Evolutionary conservation across 2,797 vertebrate genomes (phyloP), one percentile per base, ranked within the genome.

Genomic region (Gallirallus australis): DNA sequence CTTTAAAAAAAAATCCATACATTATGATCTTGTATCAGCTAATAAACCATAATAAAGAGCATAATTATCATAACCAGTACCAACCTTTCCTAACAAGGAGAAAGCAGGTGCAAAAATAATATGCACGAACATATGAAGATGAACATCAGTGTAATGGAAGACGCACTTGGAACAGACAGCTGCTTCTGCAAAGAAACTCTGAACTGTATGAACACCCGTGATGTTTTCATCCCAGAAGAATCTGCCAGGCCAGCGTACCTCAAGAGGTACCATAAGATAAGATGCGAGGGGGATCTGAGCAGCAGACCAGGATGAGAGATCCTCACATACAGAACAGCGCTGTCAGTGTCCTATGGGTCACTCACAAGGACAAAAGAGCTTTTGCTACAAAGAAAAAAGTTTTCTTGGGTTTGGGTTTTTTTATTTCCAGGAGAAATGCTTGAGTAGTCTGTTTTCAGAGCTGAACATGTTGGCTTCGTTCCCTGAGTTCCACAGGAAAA

Each of bases 11-110:
- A 47, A 21, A 80, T 66, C 52, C 20, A 8, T 57, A 25, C 40
- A 24, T 66, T 73, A 30, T 30, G 79, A 82, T 30, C 24, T 93
- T 79, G 15, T 24, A 77, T 60, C 18, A 25, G 45, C 40, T 84
- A 77, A 84, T 80, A 82, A 72, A 71, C 50, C 71, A 87, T 91
- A 77, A 61, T 65, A 83, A 94, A 63, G 57, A 87, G 20, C 20
- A 57, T 73, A 20, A 61, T 28, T 56, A 69, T 69, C 12, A 52
- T 30, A 82, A 80, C 13, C 20, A 66, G n/a, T 64, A 91, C 35
- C 12, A 69, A 81, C 21, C 20, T 72, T 81, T 56, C 25, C 28
- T 66, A 86, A 68, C 7, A 35, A 60, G n/a, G 23, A 50, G 66
- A 75, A 19, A 27, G 16, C 15, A 71, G 12, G 33, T 52, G 47